Evolutionary conservation across 2,888 invertebrate species (phyloP), one percentile per base, ranked within the genome.

Genomic region (Tachina grossa): DNA sequence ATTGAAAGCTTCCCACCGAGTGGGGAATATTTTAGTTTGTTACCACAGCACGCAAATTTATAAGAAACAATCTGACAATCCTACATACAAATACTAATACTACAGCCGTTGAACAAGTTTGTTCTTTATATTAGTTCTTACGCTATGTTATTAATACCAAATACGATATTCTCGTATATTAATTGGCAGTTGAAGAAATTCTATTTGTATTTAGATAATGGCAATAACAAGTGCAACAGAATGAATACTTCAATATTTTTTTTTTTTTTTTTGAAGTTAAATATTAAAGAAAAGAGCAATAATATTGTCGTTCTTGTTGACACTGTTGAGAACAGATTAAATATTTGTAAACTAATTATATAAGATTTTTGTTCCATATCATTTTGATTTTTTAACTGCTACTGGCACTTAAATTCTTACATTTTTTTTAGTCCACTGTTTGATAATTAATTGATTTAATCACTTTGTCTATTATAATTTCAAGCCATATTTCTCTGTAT

Each of bases 291-390:
- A n/a, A 16, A 16, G 31, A 55, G 45, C 31, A 65, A 31, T 45
- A 43, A 13, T 39, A 4, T 39, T 49, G 39, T 39, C 22, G n/a
- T 59, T 55, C 39, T 10, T n/a, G 43, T 13, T 6, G 11, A 47
- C 22, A 53, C 61, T 57, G 61, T 78, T 74, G 16, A 72, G 61
- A 69, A 49, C 19, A 49, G 19, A 43, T 63, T 43, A 74, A 83
- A 72, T 84, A 79, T 78, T 83, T 83, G 74, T 41, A 11, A 69
- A 78, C 74, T 75, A 61, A 83, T 83, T 72, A 78, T 61, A 74
- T 68, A 65, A 47, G 53, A 69, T 55, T 77, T 31, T 49, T n/a
- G n/a, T 63, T 39, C 53, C 9, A n/a, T 69, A 55, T 41, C 74
- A 61, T 55, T 74, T 72, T 53, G 43, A 19, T 13, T 57, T 69